Base-by-base conservation (phyloP, 1,140 invertebrate genomes). In the Hylyphantes graminicola region DNA sequence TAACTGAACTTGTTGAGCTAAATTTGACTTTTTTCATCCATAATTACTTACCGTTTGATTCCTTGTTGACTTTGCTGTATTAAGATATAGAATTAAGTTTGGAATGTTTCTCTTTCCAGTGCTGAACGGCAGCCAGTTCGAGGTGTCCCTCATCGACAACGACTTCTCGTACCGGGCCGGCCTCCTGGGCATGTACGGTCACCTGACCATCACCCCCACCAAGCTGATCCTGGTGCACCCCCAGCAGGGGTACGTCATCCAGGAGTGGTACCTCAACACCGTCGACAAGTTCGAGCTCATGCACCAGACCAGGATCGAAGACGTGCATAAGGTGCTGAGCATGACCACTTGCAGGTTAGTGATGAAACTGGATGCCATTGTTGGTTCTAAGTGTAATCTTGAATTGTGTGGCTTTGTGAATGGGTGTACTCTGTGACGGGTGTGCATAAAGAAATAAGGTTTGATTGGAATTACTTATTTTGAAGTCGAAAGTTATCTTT, bases 221-320 rank as follows among this genome's bases (percentile, higher is more conserved):
- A 87, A 87, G 35, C 35, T 87, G 21, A 84, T 85, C 11, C 64
- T 87, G 5, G 53, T 73, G 0, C 76, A 86, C 68, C 73, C 83
- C 8, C 77, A 87, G 11, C 85, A 77, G 13, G 85, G 82, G 7
- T 65, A 86, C 59, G 84, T 87, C 7, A 76, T 87, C 15, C 85
- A 87, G 48, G 87, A 87, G 51, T 87, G 87, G 87, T 84, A 86
- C 21, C 70, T 87, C 8, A 78, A 86, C 76, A 86, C 81, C 11
- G 65, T 87, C 13, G 75, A 84, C 19, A 74, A 79, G 7, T 80
- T 86, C 50, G 54, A 78, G 13, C 48, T 86, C n/a, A 68, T 86
- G n/a, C 55, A 57, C 8, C 79, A 87, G n/a, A 7, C 72, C 17
- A 79, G 65, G 8, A 51, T 65, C 11, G 82, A 86, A 63, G 86